A percentile compares a stretch with the other conserved stretches of the same genome.
phyloP scores from a whole-genome alignment of 2,113 vertebrate genomes.

The Chunga burmeisteri region DNA sequence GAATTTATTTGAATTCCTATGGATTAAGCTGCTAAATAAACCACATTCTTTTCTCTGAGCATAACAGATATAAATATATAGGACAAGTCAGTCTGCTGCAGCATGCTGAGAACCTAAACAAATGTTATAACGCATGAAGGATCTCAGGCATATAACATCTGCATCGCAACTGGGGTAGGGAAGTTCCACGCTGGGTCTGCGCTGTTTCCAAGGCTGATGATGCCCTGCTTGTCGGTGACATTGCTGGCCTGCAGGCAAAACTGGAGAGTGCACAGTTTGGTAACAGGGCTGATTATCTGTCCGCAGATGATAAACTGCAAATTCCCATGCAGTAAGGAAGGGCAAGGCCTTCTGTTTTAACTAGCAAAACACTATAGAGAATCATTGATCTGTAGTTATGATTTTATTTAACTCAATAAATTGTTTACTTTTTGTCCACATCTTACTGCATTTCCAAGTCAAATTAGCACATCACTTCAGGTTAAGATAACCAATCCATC shows the following conservation, averaged over 20 bases:
- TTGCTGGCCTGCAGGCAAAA: background rate
- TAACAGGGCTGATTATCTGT: background rate
- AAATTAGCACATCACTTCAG: background rate
- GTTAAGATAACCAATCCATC: background rate
- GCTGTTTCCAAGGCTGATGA: background rate
- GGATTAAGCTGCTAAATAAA: background rate
- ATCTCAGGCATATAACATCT: background rate
- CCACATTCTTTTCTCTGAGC: background rate
- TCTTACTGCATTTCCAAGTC: background rate
- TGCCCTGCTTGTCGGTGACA: background rate
- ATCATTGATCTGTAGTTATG: background rate
- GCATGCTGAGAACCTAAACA: background rate
- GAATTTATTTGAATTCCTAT: background rate
- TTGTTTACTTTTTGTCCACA: background rate
- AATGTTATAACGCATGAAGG: background rate
- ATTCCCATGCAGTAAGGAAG: background rate
- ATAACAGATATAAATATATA: background rate
- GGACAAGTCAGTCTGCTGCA: background rate
- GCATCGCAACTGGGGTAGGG: rapidly evolving
- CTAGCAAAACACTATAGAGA: background rate
- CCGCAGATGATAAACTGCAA: background rate
- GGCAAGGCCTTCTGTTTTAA: background rate
- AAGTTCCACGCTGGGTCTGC: background rate
- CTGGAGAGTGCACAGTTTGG: background rate
- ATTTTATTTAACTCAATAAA: background rate